A percentile compares a stretch with the other conserved stretches of the same genome.
phyloP scores from a whole-genome alignment of 2,113 vertebrate species.

The Hipposideros armiger region DNA sequence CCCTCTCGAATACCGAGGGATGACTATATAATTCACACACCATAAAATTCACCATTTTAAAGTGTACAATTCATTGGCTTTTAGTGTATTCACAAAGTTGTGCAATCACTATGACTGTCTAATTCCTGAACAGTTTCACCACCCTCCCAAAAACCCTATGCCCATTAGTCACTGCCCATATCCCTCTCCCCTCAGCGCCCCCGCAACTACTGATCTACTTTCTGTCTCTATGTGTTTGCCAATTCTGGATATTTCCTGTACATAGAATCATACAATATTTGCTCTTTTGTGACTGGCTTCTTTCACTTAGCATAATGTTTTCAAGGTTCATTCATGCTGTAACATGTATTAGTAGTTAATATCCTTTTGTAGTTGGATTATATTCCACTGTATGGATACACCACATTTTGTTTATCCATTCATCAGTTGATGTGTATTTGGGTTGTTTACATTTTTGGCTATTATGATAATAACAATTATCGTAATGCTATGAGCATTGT shows the following conservation, averaged over 20 bases:
- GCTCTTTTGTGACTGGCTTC: neutral
- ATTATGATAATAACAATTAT: neutral
- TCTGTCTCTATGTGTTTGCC: neutral
- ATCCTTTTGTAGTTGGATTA: neutral
- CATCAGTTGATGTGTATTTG: neutral
- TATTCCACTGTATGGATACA: neutral
- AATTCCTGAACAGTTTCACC: neutral
- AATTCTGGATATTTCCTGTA: neutral
- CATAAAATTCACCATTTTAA: constrained; percentile 3
- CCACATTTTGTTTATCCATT: neutral
- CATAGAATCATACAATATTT: neutral
- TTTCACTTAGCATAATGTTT: neutral
- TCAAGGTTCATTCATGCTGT: neutral
- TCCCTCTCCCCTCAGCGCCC: neutral
- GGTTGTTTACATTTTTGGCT: neutral
- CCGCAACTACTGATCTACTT: neutral
- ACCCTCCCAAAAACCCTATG: neutral
- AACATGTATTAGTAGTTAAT: neutral
- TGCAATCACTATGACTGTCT: neutral
- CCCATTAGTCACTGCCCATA: neutral
- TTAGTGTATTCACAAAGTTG: neutral
- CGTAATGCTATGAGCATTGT: neutral
- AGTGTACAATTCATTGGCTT: neutral
- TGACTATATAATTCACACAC: neutral
- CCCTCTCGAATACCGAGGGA: neutral